These are phyloP conservation scores for Mesorhabditis spiculigera DNA, from an alignment of 2,888 invertebrate species.

Conservation along the genomic window DNA sequence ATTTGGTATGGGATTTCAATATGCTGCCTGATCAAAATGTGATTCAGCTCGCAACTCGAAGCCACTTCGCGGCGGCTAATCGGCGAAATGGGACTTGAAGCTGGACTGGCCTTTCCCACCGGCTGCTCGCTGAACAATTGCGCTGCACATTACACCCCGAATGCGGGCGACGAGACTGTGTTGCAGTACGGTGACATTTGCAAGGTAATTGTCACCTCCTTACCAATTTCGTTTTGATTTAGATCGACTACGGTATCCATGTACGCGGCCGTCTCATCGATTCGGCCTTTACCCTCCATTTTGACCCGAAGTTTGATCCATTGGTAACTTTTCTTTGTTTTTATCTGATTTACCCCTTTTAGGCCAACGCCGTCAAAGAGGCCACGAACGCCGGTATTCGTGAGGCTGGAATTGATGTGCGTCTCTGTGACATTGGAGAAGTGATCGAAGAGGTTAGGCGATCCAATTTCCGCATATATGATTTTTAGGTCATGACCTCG, in stretches of 20 bases:
- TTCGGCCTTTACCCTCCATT: constrained; percentile 94
- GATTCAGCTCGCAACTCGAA: constrained; percentile 78
- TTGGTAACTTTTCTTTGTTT: constrained; percentile 65
- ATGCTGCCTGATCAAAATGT: not conserved
- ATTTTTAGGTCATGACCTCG: constrained; percentile 79
- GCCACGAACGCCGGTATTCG: constrained; percentile 97
- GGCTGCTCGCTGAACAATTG: constrained; percentile 98
- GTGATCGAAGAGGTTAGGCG: constrained; percentile 83
- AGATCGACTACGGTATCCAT: constrained; percentile 57
- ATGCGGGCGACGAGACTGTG: constrained; percentile 92
- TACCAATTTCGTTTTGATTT: not conserved
- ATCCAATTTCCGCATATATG: constrained; percentile 8
- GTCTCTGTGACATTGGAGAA: constrained; percentile 90
- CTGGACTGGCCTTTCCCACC: constrained; percentile 83
- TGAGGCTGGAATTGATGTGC: constrained; percentile 90
- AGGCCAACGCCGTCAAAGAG: constrained; percentile 83
- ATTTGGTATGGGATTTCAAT: constrained; percentile 69
- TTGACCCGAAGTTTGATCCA: constrained; percentile 91
- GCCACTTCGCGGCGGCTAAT: constrained; percentile 84
- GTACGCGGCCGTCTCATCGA: constrained; percentile 78
- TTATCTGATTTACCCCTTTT: not conserved
- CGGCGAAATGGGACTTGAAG: constrained; percentile 87
- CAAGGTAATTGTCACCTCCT: constrained; percentile 70
- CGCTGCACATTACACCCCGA: constrained; percentile 98
- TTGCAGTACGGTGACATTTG: constrained; percentile 92